Evolutionary conservation across 2,113 vertebrate genomes (phyloP).

Genomic region (Thryonomys swinderianus): DNA sequence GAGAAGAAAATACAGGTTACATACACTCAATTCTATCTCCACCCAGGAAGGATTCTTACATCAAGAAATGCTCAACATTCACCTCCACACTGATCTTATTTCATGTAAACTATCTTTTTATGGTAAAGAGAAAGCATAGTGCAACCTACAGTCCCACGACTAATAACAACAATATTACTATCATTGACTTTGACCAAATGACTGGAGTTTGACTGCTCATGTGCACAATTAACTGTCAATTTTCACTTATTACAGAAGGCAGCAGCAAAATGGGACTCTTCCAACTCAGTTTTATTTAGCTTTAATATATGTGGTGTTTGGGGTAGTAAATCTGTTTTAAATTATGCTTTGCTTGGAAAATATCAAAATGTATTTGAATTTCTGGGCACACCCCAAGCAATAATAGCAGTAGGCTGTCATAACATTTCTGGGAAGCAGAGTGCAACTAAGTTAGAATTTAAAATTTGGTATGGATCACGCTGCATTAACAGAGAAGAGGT

Average conservation of each 20-base stretch:
- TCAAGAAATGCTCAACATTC: not conserved
- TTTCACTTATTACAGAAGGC: not conserved
- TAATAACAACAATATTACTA: not conserved
- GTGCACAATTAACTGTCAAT: not conserved
- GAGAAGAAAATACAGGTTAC: not conserved
- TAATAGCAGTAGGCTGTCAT: not conserved
- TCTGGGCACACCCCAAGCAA: not conserved
- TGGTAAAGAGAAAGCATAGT: not conserved
- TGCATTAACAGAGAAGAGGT: not conserved
- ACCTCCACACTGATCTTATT: not conserved
- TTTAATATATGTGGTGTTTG: constrained; percentile 5
- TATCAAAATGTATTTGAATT: constrained; percentile 43
- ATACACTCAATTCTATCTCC: not conserved
- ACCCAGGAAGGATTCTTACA: not conserved
- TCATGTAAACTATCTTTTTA: not conserved
- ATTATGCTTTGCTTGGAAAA: constrained; percentile 40
- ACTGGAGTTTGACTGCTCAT: not conserved
- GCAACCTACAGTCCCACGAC: not conserved
- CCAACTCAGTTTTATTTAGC: constrained; percentile 13
- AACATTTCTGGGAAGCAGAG: not conserved
- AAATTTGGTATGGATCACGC: not conserved
- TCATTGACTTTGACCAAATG: not conserved
- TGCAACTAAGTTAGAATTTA: not conserved
- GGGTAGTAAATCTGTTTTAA: constrained; percentile 8
- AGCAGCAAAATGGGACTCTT: not conserved